Percentiles rank a stretch among this genome's conserved stretches.
Evolutionary conservation across 1,140 invertebrate species (phyloP).

Genomic region (Muscidifurax raptorellus): DNA sequence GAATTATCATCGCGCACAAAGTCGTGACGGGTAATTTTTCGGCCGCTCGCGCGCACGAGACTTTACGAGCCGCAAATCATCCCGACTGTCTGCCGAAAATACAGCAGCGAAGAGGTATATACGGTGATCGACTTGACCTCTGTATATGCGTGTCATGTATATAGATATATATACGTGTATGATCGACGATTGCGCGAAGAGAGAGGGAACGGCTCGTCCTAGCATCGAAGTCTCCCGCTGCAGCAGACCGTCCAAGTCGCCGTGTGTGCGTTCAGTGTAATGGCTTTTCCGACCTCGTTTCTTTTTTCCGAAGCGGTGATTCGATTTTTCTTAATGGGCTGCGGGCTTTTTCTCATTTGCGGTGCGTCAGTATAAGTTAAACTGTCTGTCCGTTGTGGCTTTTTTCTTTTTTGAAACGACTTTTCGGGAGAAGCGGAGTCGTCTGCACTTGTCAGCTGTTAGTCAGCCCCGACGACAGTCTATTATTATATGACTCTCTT

Average conservation of each 20-base stretch:
- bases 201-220: conserved; percentile 53
- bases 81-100: conserved; percentile 39
- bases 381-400: not conserved
- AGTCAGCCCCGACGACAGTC: not conserved
- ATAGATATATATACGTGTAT: not conserved
- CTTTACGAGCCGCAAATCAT: conserved; percentile 50
- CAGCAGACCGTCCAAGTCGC: conserved; percentile 28
- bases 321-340: not conserved
- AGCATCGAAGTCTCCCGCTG: conserved; percentile 66
- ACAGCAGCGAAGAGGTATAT: conserved; percentile 6
- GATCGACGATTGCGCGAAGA: conserved; percentile 15
- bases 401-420: conserved; percentile 24
- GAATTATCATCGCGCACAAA: not conserved
- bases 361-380: not conserved
- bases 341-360: not conserved
- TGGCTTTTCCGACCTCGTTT: conserved; percentile 29
- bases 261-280: not conserved
- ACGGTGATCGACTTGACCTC: conserved; percentile 1
- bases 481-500: not conserved
- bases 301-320: not conserved
- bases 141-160: not conserved
- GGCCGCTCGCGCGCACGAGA: not conserved
- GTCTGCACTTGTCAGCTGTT: not conserved
- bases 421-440: not conserved
- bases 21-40: conserved; percentile 42